Base-by-base conservation (phyloP, 2,797 vertebrate genomes). In the Xenentodon cancila region DNA sequence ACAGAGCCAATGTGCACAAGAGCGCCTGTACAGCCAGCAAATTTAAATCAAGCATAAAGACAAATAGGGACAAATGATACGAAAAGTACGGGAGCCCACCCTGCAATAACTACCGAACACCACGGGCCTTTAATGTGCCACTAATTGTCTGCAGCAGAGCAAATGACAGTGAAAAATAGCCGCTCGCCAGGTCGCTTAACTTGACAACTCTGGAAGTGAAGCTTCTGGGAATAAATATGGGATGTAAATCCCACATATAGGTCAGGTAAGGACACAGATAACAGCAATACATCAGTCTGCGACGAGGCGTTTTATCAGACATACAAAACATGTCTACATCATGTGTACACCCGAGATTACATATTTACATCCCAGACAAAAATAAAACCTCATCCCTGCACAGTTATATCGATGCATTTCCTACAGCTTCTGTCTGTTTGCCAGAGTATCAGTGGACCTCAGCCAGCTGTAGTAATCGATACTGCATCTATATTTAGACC, bases 401-500 rank as follows among this genome's bases (percentile, higher is more conserved):
- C 16, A 40, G 58, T 67, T 77, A 54, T 69, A 62, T 56, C 48
- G n/a, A 42, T 55, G 18, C 15, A 17, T 53, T 43, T 64, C 69
- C 79, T 53, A 69, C 65, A 59, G 59, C 71, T 30, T 42, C 43
- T 52, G 19, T 71, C 43, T 72, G 74, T 75, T 71, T 55, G 72
- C 62, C 52, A 51, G 53, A 70, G 64, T 68, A 77, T 85, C 71
- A 63, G 57, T 43, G 58, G 56, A 64, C 64, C 59, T 27, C 4
- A 17, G 32, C 68, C 19, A 21, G 50, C 68, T 71, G 68, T 62
- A 75, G 75, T 73, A 75, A 91, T 92, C 89, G 81, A 90, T 91
- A 75, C 18, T 53, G 69, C 53, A 22, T 68, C 86, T 91, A 91
- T 78, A 77, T 88, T 88, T 90, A 88, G 84, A 69, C 51, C 9